A percentile compares a stretch with the other conserved stretches of the same genome.
These are phyloP conservation scores for Platycheirus albimanus DNA, from an alignment of 2,888 invertebrate genomes.

Conservation along the genomic window DNA sequence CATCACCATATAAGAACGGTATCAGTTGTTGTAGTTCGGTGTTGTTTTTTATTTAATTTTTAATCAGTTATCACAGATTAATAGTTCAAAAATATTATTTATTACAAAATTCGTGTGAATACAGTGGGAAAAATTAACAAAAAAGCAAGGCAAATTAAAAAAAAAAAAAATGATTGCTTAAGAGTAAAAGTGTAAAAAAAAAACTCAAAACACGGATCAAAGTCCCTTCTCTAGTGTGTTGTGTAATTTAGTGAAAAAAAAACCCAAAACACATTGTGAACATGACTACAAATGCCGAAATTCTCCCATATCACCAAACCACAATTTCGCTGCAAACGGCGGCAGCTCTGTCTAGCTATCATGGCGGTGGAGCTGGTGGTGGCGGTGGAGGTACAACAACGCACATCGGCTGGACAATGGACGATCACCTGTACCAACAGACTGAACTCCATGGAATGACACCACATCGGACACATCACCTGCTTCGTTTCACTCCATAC, in stretches of 20 bases:
- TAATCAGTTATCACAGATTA: constrained; percentile 29
- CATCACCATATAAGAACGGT: no score
- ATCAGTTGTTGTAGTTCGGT: constrained; percentile 36
- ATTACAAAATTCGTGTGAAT: constrained; percentile 44
- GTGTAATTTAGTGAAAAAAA: constrained; percentile 25
- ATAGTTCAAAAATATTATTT: constrained; percentile 21
- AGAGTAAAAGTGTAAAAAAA: constrained; percentile 30
- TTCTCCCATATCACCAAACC: constrained; percentile 82
- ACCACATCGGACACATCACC: constrained; percentile 80
- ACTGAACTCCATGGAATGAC: constrained; percentile 82
- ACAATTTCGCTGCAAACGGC: constrained; percentile 81
- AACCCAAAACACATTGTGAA: constrained; percentile 41
- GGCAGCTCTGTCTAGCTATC: constrained; percentile 80
- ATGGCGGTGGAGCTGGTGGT: constrained; percentile 77
- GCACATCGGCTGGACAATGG: constrained; percentile 78
- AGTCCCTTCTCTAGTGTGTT: constrained; percentile 23
- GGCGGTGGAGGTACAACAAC: constrained; percentile 77
- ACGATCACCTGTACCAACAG: constrained; percentile 81
- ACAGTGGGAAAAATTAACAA: constrained; percentile 41
- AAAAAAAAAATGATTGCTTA: constrained; percentile 50
- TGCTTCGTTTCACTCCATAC: constrained; percentile 85
- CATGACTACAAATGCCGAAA: constrained; percentile 82
- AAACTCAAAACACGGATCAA: constrained; percentile 47
- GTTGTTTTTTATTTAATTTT: constrained; percentile 8
- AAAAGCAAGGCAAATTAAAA: constrained; percentile 12